Percentiles rank a stretch among this genome's conserved stretches.
phyloP scores from a whole-genome alignment of 2,888 invertebrate species.

The Chromoteleia sp. region DNA sequence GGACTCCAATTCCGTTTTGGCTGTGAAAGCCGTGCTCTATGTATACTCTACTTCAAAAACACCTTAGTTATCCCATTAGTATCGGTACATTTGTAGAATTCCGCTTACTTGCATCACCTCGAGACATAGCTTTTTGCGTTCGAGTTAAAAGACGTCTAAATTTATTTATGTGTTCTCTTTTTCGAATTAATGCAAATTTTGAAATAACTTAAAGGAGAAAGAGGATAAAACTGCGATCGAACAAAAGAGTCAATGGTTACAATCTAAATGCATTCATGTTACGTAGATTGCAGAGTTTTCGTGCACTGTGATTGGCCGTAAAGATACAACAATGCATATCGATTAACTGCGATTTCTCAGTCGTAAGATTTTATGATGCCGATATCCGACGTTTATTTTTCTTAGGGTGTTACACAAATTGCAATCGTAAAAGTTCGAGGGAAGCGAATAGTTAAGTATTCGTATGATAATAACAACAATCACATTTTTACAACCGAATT shows the following conservation, averaged over 20 bases:
- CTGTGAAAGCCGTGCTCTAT: slow-evolving; percentile 31
- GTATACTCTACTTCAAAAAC: slow-evolving; percentile 43
- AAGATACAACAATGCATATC: slow-evolving; percentile 63
- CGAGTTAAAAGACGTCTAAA: not conserved
- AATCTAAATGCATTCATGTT: slow-evolving; percentile 51
- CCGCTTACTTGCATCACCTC: slow-evolving; percentile 24
- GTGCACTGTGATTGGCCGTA: slow-evolving; percentile 47
- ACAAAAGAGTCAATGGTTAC: slow-evolving; percentile 7
- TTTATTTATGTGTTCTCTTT: not conserved
- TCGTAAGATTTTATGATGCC: slow-evolving; percentile 53
- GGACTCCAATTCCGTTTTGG: slow-evolving; percentile 39
- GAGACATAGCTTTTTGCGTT: not conserved
- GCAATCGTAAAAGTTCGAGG: slow-evolving; percentile 18
- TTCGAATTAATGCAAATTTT: not conserved
- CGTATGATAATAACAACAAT: slow-evolving; percentile 21
- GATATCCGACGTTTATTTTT: slow-evolving; percentile 42
- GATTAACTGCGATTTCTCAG: slow-evolving; percentile 50
- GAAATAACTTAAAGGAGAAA: not conserved
- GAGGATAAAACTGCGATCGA: slow-evolving; percentile 6
- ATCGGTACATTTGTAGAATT: slow-evolving; percentile 52
- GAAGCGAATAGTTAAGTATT: slow-evolving; percentile 11
- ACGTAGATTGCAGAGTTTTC: slow-evolving; percentile 48
- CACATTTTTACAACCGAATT: slow-evolving; percentile 3
- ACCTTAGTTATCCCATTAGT: slow-evolving; percentile 58
- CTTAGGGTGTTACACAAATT: slow-evolving; percentile 45